A percentile compares a stretch with the other conserved stretches of the same genome.
phyloP scores from a whole-genome alignment of 2,888 invertebrate species.

The Cotesia congregata region DNA sequence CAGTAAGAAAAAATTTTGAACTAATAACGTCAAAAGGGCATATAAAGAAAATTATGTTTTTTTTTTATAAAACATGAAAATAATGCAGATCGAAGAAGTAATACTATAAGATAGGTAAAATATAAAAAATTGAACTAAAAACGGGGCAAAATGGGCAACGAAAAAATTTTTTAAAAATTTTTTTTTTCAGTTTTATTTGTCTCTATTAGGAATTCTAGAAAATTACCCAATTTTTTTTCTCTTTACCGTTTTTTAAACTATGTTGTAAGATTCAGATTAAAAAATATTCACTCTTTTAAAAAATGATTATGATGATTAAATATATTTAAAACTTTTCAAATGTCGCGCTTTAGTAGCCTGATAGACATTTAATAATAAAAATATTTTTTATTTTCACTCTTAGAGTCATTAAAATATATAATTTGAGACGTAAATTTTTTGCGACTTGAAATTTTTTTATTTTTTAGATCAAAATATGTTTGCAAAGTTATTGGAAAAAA shows the following conservation, averaged over 20 bases:
- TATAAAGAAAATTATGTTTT: not conserved
- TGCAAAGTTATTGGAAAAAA: no score
- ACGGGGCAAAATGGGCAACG: not conserved
- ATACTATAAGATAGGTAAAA: not conserved
- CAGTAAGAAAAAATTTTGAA: no score
- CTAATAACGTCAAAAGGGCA: no score
- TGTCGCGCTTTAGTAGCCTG: not conserved
- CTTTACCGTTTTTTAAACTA: no score
- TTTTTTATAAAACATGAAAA: not conserved
- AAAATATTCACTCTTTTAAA: not conserved
- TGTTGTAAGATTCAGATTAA: not conserved
- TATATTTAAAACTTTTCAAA: not conserved
- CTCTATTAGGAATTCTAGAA: no score
- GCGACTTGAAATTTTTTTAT: no score
- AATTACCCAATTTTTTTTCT: no score
- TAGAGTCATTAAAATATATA: no score
- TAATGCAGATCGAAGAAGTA: not conserved
- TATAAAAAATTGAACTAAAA: not conserved
- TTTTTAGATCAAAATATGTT: no score
- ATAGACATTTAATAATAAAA: not conserved
- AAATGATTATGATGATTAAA: not conserved
- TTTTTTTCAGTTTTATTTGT: not conserved
- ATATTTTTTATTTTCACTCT: not conserved
- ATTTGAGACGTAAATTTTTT: no score
- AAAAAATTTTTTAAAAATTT: not conserved